phyloP scores from a whole-genome alignment of 1,140 invertebrate genomes.

The Cryptotermes secundus region DNA sequence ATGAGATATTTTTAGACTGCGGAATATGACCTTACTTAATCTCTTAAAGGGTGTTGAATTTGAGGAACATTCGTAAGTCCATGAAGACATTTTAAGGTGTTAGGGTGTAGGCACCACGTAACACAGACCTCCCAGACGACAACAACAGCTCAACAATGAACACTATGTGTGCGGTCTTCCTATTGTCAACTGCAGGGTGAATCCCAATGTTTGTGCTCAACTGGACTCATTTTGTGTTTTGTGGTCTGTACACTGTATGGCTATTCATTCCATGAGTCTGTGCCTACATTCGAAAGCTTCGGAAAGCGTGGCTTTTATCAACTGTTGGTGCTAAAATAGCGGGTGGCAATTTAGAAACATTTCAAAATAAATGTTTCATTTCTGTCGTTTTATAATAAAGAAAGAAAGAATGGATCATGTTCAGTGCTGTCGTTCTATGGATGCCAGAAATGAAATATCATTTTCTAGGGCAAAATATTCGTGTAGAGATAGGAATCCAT shows the following conservation, averaged over 20 bases:
- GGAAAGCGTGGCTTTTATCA: background rate
- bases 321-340: background rate
- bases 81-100: background rate
- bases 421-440: background rate
- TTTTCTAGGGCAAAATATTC: too few relatives aligned
- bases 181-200: conserved; percentile 9
- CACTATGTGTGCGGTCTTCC: background rate
- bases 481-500: background rate
- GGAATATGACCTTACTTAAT: too few relatives aligned
- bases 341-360: background rate
- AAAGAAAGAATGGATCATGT: background rate
- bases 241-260: background rate
- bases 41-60: too few relatives aligned
- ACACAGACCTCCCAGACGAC: background rate
- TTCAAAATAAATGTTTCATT: background rate
- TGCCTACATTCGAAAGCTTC: background rate
- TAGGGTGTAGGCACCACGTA: background rate
- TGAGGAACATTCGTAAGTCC: too few relatives aligned
- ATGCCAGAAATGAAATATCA: background rate
- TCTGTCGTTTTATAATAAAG: background rate
- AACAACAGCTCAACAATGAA: background rate
- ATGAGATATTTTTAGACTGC: too few relatives aligned
- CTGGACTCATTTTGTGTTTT: conserved; percentile 1
- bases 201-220: conserved; percentile 17
- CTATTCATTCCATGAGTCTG: background rate